Evolutionary conservation across 2,888 invertebrate species (phyloP).

Genomic region (Rhogogaster chlorosoma): DNA sequence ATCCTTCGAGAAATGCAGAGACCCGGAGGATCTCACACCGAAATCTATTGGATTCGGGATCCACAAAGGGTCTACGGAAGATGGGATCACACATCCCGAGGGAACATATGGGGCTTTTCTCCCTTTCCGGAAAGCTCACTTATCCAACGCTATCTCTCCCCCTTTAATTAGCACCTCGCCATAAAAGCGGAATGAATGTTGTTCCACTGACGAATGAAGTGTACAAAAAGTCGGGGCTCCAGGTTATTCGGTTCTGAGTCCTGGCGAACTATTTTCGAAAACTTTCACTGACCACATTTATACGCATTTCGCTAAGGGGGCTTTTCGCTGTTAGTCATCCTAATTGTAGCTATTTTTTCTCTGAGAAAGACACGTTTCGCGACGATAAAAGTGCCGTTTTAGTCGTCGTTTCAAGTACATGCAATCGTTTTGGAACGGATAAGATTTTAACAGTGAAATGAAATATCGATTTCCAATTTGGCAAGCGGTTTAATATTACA

Average conservation of each 20-base stretch:
- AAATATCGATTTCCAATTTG: slow-evolving; percentile 46
- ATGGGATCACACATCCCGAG: slow-evolving; percentile 40
- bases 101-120: slow-evolving; percentile 17
- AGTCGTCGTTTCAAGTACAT: slow-evolving; percentile 3
- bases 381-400: neutral
- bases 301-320: neutral
- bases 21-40: slow-evolving; percentile 31
- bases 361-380: neutral
- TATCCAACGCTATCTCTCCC: neutral
- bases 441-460: slow-evolving; percentile 32
- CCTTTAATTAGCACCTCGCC: neutral
- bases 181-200: neutral
- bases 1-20: slow-evolving; percentile 11
- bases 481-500: slow-evolving; percentile 46
- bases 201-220: neutral
- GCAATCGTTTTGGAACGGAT: slow-evolving; percentile 23
- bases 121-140: neutral
- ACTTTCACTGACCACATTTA: neutral
- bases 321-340: neutral
- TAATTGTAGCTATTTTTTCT: neutral
- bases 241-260: neutral
- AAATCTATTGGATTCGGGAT: slow-evolving; percentile 41
- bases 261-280: neutral
- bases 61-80: slow-evolving; percentile 3
- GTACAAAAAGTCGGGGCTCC: neutral